Percentiles rank a stretch among this genome's conserved stretches.
These are phyloP conservation scores for Mimas tiliae DNA, from an alignment of 2,888 invertebrate genomes.

Conservation along the genomic window DNA sequence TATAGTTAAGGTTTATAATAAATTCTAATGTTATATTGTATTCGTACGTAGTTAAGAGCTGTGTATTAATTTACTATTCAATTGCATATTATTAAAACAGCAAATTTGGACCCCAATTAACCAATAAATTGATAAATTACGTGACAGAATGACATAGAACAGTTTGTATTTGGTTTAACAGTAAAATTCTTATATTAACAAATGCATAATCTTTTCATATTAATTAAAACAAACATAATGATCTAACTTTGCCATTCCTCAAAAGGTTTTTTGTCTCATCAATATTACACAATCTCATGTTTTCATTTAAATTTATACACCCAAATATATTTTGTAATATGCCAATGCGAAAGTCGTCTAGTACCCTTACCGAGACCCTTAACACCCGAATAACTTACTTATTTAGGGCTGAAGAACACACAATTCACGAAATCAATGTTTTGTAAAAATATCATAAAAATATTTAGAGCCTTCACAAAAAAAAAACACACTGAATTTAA, in stretches of 20 bases:
- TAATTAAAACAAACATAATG: neutral
- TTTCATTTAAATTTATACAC: too few relatives aligned
- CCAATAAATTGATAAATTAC: neutral
- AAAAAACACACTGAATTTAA: neutral
- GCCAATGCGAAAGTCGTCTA: slow-evolving; percentile 39
- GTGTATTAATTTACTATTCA: neutral
- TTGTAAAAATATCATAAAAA: neutral
- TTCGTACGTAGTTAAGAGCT: too few relatives aligned
- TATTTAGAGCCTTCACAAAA: neutral
- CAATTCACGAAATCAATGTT: neutral
- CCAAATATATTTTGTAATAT: neutral
- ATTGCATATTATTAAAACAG: neutral
- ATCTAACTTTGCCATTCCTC: too few relatives aligned
- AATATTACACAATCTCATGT: too few relatives aligned
- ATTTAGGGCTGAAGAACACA: neutral
- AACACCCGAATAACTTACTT: slow-evolving; percentile 36
- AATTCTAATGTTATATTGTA: too few relatives aligned
- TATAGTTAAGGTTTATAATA: too few relatives aligned
- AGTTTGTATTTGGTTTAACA: neutral
- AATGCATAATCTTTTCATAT: neutral
- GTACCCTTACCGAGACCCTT: slow-evolving; percentile 38
- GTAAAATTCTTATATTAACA: neutral
- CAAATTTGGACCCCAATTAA: neutral
- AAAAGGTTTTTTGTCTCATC: neutral
- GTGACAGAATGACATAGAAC: neutral